Evolutionary conservation across 2,888 invertebrate species (phyloP), one percentile per base, ranked within the genome.

Genomic region (Pteria penguin): DNA sequence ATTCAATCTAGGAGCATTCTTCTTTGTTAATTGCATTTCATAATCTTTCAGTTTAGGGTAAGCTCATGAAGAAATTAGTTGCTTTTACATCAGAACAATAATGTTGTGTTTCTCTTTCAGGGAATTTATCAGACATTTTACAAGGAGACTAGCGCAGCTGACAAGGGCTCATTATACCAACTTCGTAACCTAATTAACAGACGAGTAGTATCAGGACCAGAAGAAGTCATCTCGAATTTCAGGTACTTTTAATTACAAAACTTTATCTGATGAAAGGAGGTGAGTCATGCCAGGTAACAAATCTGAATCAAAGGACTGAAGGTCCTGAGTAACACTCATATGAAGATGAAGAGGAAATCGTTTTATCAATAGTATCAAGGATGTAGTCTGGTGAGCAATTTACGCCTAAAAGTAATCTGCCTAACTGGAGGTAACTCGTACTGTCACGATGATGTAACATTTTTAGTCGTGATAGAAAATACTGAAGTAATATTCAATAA

Each of bases 111-210:
- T 45, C 45, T 22, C 54, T 57, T 55, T 31, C 58, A 69, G 69
- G 57, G 57, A 24, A 69, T 69, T 31, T 69, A 57, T 33, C 69
- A 69, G 57, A 24, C 52, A 18, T 69, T 69, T 29, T 69, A 69
- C 58, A 69, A 55, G n/a, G 57, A 69, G 32, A 57, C n/a, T 58
- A 69, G 69, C 32, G 57, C 69, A 22, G 4, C 33, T 2, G 69
- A 69, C 33, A 31, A 58, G 2, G 69, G 69, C 4, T 69, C 69
- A 11, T 33, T 69, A 24, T 57, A 69, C 54, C 55, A 69, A 32
- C 33, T 68, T 14, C 18, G 68, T n/a, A 68, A 68, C 52, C 2
- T 57, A 14, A 32, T 58, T n/a, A 57, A 45, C 61, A 22, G 60
- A 11, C 24, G 0, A 26, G 24, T 29, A 60, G 60, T 60, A 4